Percentiles rank a stretch among this genome's conserved stretches.
Evolutionary conservation across 37 sponge, comb jelly and placozoan species (phyloP).

Genomic region (Mnemiopsis leidyi): DNA sequence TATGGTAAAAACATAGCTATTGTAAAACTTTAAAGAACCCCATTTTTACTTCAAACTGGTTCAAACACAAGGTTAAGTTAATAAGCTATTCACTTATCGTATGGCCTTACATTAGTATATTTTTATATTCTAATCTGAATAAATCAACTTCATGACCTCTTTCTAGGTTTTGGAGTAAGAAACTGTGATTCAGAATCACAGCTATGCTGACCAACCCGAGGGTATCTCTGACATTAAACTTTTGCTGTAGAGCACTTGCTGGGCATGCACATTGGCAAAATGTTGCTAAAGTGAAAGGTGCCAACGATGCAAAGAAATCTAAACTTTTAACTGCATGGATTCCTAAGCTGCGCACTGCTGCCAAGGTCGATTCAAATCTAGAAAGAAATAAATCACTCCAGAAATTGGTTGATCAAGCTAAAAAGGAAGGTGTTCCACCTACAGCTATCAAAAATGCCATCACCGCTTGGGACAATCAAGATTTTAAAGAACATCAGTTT

Average conservation of each 20-base stretch:
- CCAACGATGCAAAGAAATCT: not conserved
- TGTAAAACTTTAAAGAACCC: no score
- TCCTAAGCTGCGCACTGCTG: not conserved
- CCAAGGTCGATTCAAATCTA: not conserved
- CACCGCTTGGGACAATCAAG: not conserved
- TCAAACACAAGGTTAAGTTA: no score
- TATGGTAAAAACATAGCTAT: no score
- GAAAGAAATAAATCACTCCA: not conserved
- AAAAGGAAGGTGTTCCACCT: not conserved
- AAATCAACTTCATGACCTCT: no score
- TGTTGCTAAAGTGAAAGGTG: constrained; percentile 24
- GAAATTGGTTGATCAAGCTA: constrained; percentile 10
- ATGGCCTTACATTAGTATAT: no score
- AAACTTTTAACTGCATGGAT: constrained; percentile 2
- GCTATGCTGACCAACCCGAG: not conserved
- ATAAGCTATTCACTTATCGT: no score
- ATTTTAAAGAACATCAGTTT: constrained; percentile 36
- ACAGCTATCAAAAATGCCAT: not conserved
- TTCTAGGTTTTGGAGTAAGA: no score
- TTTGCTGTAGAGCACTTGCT: constrained; percentile 21
- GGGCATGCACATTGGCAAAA: constrained; percentile 66
- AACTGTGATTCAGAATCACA: no score
- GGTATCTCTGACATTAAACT: not conserved
- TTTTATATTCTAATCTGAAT: no score
- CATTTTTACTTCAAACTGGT: no score